Base-by-base conservation (phyloP, 2,888 invertebrate species). In the Oscheius sp. region DNA sequence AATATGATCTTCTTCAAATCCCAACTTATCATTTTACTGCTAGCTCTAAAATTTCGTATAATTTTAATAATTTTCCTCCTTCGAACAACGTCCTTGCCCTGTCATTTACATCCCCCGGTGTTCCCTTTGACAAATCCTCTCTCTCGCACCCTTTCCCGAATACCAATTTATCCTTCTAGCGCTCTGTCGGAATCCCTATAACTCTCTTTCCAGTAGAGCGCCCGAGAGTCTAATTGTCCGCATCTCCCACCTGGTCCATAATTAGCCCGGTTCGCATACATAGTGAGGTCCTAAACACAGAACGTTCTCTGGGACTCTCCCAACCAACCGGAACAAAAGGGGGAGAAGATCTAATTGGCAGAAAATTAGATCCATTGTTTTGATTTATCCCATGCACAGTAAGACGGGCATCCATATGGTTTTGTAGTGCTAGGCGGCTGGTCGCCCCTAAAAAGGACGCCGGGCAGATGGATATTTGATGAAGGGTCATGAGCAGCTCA, bases 171-270 rank as follows among this genome's bases (percentile, higher is more conserved):
- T 35, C 35, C 35, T 9, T 35, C 35, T 35, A 35, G 35, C 35
- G 35, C 35, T 35, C 35, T 35, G 35, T 35, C 35, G 35, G 35
- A 35, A 35, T 35, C 35, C 35, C 35, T 35, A 35, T 35, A 35
- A 35, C 35, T 21, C 21, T 49, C 13, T 18, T 7, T 23, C 23
- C 55, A 55, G 13, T 55, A 21, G 55, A 16, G 41, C 23, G 12
- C 45, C 35, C 43, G 27, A 58, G 25, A 27, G 23, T 41, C 61
- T 66, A 66, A 66, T 66, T 66, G 66, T 23, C n/a, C 35, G 29
- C 52, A 18, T 25, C 52, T 66, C 66, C 52, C 66, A 66, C 66
- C 66, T 66, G 66, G 66, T 66, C 66, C 66, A 66, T 66, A 66
- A 66, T 66, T 66, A 66, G 49, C 35, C 66, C 49, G 35, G 35